These are phyloP conservation scores for Forpus xanthops DNA, from an alignment of 2,797 vertebrate species.

Conservation along the genomic window DNA sequence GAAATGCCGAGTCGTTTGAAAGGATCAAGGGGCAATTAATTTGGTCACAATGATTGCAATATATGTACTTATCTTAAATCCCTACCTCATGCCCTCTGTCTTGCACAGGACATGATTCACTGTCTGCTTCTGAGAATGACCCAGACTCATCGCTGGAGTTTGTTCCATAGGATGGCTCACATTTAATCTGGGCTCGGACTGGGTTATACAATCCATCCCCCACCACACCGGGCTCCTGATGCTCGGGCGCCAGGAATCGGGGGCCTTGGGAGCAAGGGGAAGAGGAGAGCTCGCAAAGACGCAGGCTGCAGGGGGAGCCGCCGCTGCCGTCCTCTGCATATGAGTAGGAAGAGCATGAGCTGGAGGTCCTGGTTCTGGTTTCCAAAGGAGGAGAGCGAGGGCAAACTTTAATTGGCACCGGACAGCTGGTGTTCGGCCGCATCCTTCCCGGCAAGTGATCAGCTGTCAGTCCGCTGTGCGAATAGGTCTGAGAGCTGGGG, in stretches of 20 bases:
- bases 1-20: conserved; percentile 3
- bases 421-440: conserved; percentile 97
- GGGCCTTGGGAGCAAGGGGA: conserved; percentile 94
- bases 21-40: conserved; percentile 37
- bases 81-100: conserved; percentile 96
- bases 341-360: conserved; percentile 97
- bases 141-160: conserved; percentile 99
- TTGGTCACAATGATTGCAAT: conserved; percentile 22
- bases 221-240: conserved; percentile 86
- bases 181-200: conserved; percentile 96
- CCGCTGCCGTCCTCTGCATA: conserved; percentile 96
- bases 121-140: conserved; percentile 99
- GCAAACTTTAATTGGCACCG: conserved; percentile 99
- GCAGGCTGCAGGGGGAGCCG: conserved; percentile 95
- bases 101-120: conserved; percentile 94
- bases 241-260: conserved; percentile 88
- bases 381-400: conserved; percentile 94
- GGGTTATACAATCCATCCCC: conserved; percentile 89
- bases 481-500: conserved; percentile 90
- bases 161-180: conserved; percentile 98
- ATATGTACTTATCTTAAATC: conserved; percentile 72
- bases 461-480: conserved; percentile 82
- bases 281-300: conserved; percentile 96
- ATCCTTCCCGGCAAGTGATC: conserved; percentile 89
- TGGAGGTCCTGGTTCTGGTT: conserved; percentile 95